phyloP scores from a whole-genome alignment of 2,888 invertebrate species.

The Aspidiotus rigidus region DNA sequence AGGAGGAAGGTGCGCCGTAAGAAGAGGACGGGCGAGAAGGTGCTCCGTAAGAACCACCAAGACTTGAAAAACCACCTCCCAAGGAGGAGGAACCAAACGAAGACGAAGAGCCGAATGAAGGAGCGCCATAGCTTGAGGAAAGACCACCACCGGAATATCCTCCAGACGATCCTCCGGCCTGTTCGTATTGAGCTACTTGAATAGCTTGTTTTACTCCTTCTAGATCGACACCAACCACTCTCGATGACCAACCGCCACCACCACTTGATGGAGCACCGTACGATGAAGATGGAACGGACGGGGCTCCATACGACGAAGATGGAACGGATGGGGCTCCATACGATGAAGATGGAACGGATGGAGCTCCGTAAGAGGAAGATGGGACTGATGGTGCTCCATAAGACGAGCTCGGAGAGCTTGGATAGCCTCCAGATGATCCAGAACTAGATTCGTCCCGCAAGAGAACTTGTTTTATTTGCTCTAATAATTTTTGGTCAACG shows the following conservation, averaged over 20 bases:
- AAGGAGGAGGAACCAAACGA: slow-evolving; percentile 43
- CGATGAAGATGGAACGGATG: slow-evolving; percentile 43
- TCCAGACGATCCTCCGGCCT: slow-evolving; percentile 49
- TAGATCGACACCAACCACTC: slow-evolving; percentile 74
- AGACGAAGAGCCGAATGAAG: slow-evolving; percentile 56
- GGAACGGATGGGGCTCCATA: slow-evolving; percentile 42
- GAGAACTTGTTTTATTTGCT: slow-evolving; percentile 75
- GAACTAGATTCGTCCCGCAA: slow-evolving; percentile 63
- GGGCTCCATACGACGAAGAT: slow-evolving; percentile 40
- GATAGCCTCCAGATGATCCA: slow-evolving; percentile 46
- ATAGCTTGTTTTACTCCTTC: slow-evolving; percentile 78
- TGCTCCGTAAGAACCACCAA: slow-evolving; percentile 48
- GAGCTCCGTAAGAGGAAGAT: slow-evolving; percentile 39
- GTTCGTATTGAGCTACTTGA: slow-evolving; percentile 76
- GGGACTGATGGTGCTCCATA: slow-evolving; percentile 38
- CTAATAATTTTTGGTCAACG: slow-evolving; percentile 68
- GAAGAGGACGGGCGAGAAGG: slow-evolving; percentile 57
- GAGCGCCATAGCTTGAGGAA: slow-evolving; percentile 49
- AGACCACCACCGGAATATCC: slow-evolving; percentile 42
- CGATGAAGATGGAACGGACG: slow-evolving; percentile 42
- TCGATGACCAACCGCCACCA: slow-evolving; percentile 48
- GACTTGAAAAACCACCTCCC: slow-evolving; percentile 52
- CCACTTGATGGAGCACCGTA: slow-evolving; percentile 43
- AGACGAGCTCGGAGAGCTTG: slow-evolving; percentile 38
- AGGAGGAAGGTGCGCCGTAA: slow-evolving; percentile 55